Evolutionary conservation across 2,888 invertebrate species (phyloP).

Genomic region (Gortyna flavago): DNA sequence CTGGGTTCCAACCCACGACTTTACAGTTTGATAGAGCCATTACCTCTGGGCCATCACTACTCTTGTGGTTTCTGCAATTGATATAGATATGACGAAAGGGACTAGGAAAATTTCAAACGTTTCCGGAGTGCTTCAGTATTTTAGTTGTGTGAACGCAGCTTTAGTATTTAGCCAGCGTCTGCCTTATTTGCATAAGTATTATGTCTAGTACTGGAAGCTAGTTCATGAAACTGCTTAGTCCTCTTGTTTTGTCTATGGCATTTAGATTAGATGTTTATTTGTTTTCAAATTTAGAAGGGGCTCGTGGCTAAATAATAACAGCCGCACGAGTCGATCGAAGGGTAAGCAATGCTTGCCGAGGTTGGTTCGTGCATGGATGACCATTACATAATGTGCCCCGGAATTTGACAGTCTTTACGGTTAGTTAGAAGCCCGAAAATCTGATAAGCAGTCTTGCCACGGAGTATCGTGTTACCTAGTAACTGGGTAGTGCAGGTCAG

Average conservation of each 20-base stretch:
- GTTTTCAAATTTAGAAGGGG: neutral
- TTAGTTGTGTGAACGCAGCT: slow-evolving; percentile 28
- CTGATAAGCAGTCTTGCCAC: neutral
- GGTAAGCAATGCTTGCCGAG: neutral
- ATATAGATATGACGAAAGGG: neutral
- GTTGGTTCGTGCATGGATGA: neutral
- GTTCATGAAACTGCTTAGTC: slow-evolving; percentile 55
- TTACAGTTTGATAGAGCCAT: too few species aligned
- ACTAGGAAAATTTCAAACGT: neutral
- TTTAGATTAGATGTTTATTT: slow-evolving; percentile 47
- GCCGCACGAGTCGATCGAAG: too few species aligned
- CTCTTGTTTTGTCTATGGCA: slow-evolving; percentile 50
- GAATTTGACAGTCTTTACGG: neutral
- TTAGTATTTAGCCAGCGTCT: slow-evolving; percentile 66
- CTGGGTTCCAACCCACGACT: too few species aligned
- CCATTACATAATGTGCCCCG: neutral
- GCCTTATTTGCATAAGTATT: slow-evolving; percentile 79
- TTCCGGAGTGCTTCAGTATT: neutral
- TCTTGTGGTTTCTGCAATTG: too few species aligned
- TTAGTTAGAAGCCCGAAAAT: neutral
- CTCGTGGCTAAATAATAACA: too few species aligned
- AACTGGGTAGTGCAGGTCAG: neutral
- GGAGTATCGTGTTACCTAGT: neutral
- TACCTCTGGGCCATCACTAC: too few species aligned
- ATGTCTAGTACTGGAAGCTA: slow-evolving; percentile 64